Evolutionary conservation across 2,797 vertebrate genomes (phyloP), one percentile per base, ranked within the genome.

Genomic region (Acrossocheilus wenchowensis): DNA sequence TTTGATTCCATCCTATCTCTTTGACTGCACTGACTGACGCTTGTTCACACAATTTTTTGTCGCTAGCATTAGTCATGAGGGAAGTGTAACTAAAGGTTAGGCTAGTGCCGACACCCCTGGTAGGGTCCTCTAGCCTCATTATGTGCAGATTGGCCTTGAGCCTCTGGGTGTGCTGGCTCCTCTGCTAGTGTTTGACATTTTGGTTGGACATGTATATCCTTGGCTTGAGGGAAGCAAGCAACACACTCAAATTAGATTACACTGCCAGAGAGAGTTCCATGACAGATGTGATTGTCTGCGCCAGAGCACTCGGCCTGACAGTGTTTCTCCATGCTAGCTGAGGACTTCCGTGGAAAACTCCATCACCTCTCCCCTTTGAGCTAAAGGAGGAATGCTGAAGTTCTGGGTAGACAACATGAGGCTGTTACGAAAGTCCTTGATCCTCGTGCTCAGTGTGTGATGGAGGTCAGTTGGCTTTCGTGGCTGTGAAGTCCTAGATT

Each of bases 401-500:
- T 83, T 52, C 3, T 39, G 21, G 78, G 54, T 34, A 75, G 78
- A n/a, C 93, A 66, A n/a, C 93, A 66, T 91, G 87, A 50, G 91
- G 94, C 86, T 90, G 85, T 15, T 92, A 92, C 82, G 90, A 82
- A 88, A 91, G 89, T 93, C 71, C 92, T 91, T 39, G 86, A 87
- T 87, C 26, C 26, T 26, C 26, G n/a, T 15, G 39, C 36, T 83
- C 79, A 78, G 60, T 88, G 71, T 52, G 36, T 66, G 19, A 48
- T 36, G 26, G 72, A 81, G 80, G 26, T 26, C 52, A 79, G 80
- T 21, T 26, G 82, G 34, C 30, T 41, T 60, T 41, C n/a, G 8
- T 48, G 26, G 26, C 10, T 80, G 19, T 6, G 19, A 26, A 43
- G 60, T 11, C 26, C 45, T 86, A 52, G 69, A 86, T 73, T 48